Base-by-base conservation (phyloP, 2,888 invertebrate genomes). In the Muscina levida region DNA sequence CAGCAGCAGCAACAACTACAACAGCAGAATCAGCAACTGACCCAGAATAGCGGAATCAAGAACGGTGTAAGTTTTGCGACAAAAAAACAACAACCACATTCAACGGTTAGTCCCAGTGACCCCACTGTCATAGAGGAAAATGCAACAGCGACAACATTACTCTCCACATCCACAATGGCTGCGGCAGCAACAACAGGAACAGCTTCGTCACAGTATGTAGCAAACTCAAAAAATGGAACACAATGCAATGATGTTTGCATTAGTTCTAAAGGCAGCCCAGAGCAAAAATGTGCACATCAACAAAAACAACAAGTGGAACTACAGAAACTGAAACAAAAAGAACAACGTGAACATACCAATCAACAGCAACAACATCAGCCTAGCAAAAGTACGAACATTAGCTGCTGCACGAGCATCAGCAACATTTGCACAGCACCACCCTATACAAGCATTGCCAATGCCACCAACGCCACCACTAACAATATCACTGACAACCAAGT, bases 201-300 rank as follows among this genome's bases (percentile, higher is more conserved):
- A 72, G n/a, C 74, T 72, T 17, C 70, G 56, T 39, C 37, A 70
- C 48, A 73, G 13, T 19, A 48, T 77, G 81, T 37, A 46, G 68
- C 56, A 74, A 77, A 72, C 68, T 68, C 67, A 13, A 71, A 39
- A 68, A 56, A 31, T 72, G 22, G 68, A 62, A 68, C 68, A 31
- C 77, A 77, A 74, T 78, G 72, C 65, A 59, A 79, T 71, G 73
- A 67, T 83, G 70, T 83, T 79, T 82, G 77, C 74, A 72, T 77
- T 76, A 79, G 77, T 75, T 82, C 82, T 65, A 72, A 68, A 72
- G 67, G 73, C 56, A 74, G 77, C 72, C 82, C 80, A 77, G 82
- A 82, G 75, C 81, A 77, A 81, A 83, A 81, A 77, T 73, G 56
- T 70, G 8, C 46, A 56, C 68, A 68, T 5, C 66, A 66, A 39